A percentile compares a stretch with the other conserved stretches of the same genome.
These are phyloP conservation scores for Bettongia penicillata DNA, from an alignment of 2,113 vertebrate genomes.

Conservation along the genomic window DNA sequence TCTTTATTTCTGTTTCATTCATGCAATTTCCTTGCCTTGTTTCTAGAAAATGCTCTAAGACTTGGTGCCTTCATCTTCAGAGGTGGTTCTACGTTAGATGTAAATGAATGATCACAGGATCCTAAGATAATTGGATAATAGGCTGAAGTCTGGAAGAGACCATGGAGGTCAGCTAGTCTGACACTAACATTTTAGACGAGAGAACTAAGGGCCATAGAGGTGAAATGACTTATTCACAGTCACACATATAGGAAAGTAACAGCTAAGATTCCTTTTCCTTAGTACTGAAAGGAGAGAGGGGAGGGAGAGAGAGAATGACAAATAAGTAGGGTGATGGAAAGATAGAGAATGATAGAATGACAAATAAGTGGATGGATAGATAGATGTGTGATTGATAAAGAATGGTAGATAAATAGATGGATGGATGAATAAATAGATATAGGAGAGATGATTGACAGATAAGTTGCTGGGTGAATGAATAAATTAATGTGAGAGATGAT, in stretches of 20 bases:
- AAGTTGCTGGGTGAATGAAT: too few relatives aligned
- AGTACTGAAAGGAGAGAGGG: not conserved
- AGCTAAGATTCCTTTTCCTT: not conserved
- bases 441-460: too few relatives aligned
- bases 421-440: too few relatives aligned
- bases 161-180: too few relatives aligned
- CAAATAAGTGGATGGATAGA: not conserved
- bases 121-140: too few relatives aligned
- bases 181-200: not conserved
- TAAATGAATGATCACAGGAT: not conserved
- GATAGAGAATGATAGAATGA: too few relatives aligned
- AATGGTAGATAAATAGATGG: too few relatives aligned
- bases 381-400: not conserved
- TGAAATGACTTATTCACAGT: not conserved
- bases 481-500: too few relatives aligned
- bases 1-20: not conserved
- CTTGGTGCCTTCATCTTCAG: not conserved
- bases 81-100: not conserved
- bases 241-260: not conserved
- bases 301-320: too few relatives aligned
- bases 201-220: not conserved
- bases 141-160: too few relatives aligned
- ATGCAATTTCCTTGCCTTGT: not conserved
- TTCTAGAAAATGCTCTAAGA: not conserved
- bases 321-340: too few relatives aligned